Percentiles rank a stretch among this genome's conserved stretches.
Evolutionary conservation across 2,888 invertebrate genomes (phyloP).

Genomic region (Drosophila merina): DNA sequence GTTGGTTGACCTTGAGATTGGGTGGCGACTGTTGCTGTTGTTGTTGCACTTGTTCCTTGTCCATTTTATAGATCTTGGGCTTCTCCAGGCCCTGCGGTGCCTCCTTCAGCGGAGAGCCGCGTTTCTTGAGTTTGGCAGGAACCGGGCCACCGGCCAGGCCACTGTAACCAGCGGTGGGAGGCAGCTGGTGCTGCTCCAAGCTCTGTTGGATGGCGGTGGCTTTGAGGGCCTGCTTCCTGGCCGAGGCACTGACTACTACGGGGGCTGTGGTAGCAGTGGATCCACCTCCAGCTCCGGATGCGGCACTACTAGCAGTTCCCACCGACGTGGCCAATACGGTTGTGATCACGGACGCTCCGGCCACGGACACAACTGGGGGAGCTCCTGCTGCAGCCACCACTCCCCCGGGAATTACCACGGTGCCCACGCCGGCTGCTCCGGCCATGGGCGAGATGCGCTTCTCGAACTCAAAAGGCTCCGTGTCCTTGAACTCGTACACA

Average conservation of each 20-base stretch:
- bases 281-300: not conserved
- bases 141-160: not conserved
- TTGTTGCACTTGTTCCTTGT: conserved; percentile 31
- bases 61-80: conserved; percentile 66
- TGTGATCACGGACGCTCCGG: conserved; percentile 35
- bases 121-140: conserved; percentile 72
- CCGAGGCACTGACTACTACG: conserved; percentile 24
- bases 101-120: conserved; percentile 81
- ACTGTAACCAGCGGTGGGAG: conserved; percentile 7
- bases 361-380: not conserved
- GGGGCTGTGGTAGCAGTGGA: conserved; percentile 7
- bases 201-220: conserved; percentile 45
- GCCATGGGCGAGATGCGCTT: conserved; percentile 85
- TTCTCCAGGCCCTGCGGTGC: conserved; percentile 65
- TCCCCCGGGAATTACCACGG: conserved; percentile 43
- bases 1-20: conserved; percentile 8
- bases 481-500: conserved; percentile 95
- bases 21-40: conserved; percentile 36
- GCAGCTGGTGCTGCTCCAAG: conserved; percentile 49
- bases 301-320: not conserved
- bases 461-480: conserved; percentile 94
- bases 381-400: conserved; percentile 2
- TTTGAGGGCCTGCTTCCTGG: conserved; percentile 55
- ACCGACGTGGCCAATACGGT: conserved; percentile 8
- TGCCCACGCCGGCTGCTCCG: conserved; percentile 2